phyloP scores from a whole-genome alignment of 2,113 vertebrate species.

The Leptodactylus fuscus region DNA sequence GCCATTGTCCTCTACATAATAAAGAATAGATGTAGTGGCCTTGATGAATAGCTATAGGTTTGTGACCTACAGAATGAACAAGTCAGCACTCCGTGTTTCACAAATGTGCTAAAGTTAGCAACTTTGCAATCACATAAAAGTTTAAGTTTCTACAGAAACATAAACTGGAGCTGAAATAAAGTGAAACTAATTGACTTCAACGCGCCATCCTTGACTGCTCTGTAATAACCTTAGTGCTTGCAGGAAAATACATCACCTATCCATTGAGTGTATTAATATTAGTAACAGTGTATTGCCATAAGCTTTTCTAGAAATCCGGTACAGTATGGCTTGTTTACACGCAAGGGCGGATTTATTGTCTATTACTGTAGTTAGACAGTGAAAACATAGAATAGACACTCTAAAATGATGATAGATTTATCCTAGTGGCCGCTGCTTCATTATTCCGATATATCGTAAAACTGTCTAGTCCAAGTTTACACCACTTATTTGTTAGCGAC shows the following conservation, averaged over 20 bases:
- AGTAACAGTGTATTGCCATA: background rate
- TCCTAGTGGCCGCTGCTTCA: too few species aligned
- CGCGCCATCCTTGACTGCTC: background rate
- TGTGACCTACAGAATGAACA: slow-evolving; percentile 56
- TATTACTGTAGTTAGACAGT: too few species aligned
- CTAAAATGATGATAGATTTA: too few species aligned
- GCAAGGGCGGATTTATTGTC: too few species aligned
- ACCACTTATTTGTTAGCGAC: too few species aligned
- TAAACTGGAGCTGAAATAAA: slow-evolving; percentile 23
- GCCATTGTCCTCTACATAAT: slow-evolving; percentile 45
- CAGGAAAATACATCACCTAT: background rate
- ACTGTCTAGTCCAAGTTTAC: too few species aligned
- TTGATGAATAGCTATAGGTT: slow-evolving; percentile 52
- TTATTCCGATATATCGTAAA: too few species aligned
- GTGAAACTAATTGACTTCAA: slow-evolving; percentile 17
- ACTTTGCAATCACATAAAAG: slow-evolving; percentile 43
- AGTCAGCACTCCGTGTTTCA: slow-evolving; percentile 49
- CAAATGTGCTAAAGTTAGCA: slow-evolving; percentile 57
- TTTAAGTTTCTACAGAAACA: slow-evolving; percentile 25
- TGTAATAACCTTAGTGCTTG: background rate
- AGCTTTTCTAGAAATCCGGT: background rate
- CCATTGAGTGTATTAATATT: background rate
- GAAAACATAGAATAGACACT: too few species aligned
- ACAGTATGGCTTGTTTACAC: background rate
- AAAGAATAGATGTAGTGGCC: slow-evolving; percentile 28